Base-by-base conservation (phyloP, 2,888 invertebrate genomes). In the Timandra comae region DNA sequence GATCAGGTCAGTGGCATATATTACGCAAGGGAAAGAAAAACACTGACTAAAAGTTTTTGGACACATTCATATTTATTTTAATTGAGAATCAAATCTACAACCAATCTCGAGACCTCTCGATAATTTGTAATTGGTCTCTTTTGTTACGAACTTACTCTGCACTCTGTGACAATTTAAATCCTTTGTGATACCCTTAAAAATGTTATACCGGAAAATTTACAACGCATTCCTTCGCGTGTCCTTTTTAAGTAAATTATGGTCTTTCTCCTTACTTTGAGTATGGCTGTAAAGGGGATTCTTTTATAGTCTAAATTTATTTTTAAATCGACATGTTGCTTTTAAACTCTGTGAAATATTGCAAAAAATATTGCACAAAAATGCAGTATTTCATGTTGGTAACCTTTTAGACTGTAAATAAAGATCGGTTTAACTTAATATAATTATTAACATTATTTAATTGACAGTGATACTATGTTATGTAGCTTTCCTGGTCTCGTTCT, bases 131-230 rank as follows among this genome's bases (percentile, higher is more conserved):
- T 20, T 45, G 34, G 35, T 40, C 37, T 29, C 35, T 47, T 59
- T 65, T 63, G 69, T 49, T 57, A 38, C 43, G 35, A 37, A 47
- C 43, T 36, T 41, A 53, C 46, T 56, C 58, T n/a, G n/a, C n/a
- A n/a, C 53, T 57, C 55, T 40, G 31, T 41, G 40, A 39, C 37
- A 30, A 36, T 57, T 63, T 57, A 56, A 52, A 49, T 51, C 34
- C 48, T 37, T 22, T 35, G 33, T n/a, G 35, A 29, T 8, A 24
- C 11, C 33, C 42, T 45, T 52, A 47, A 52, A 46, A 51, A 47
- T 51, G 40, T 53, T 59, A 54, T 49, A 52, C 53, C 56, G 52
- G 52, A 54, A 63, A 54, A 65, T 66, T 68, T 66, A 72, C 64
- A 63, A 56, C 64, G 56, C 46, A 50, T 58, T 59, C 47, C 26